Evolutionary conservation across 2,113 vertebrate genomes (phyloP).

Genomic region (Acrocephalus arundinaceus): DNA sequence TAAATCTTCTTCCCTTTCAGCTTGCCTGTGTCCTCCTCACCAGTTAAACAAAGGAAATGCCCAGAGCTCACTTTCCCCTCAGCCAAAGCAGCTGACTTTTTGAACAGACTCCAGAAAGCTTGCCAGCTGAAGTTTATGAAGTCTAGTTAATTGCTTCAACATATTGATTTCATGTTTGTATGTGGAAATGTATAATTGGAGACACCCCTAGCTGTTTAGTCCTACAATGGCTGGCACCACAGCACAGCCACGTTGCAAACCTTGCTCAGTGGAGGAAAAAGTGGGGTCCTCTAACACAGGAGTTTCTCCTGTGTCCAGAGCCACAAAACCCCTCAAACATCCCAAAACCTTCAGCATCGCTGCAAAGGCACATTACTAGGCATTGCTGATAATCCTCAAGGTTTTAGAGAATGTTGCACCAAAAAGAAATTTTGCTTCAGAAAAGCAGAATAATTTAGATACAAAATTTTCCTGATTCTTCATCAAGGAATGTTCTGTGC

Average conservation of each 20-base stretch:
- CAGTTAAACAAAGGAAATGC: neutral
- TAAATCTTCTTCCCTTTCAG: neutral
- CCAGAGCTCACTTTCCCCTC: neutral
- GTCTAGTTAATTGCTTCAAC: slow-evolving; percentile 21
- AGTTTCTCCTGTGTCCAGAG: neutral
- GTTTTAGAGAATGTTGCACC: neutral
- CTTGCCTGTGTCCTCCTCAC: neutral
- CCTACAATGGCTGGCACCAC: neutral
- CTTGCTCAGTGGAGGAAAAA: neutral
- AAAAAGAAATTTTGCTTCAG: neutral
- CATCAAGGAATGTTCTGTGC: neutral
- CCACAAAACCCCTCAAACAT: neutral
- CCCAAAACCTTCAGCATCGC: neutral
- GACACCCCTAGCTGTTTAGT: neutral
- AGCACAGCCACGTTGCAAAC: neutral
- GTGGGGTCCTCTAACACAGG: neutral
- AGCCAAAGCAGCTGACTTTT: neutral
- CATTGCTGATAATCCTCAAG: neutral
- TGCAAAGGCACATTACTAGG: neutral
- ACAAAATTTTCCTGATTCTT: neutral
- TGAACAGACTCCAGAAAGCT: slow-evolving; percentile 20
- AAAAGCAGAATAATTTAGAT: neutral
- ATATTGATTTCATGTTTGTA: slow-evolving; percentile 46
- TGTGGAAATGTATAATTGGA: neutral
- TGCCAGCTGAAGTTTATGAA: slow-evolving; percentile 50